Evolutionary conservation across 2,797 vertebrate genomes (phyloP).

Genomic region (Iguana delicatissima): DNA sequence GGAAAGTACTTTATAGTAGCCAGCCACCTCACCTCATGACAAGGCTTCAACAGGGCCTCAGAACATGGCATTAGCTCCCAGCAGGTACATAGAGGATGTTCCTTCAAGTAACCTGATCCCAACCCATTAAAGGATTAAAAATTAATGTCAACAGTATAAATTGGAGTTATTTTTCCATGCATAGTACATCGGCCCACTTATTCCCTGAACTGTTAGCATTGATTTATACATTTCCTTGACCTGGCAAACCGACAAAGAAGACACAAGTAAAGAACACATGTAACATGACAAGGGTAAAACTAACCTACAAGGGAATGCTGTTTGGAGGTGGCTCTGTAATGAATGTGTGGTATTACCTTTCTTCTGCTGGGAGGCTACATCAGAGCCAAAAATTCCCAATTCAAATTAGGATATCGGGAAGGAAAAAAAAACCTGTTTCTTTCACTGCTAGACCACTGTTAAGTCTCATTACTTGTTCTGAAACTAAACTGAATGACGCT

Average conservation of each 20-base stretch:
- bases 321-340: background rate
- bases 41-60: background rate
- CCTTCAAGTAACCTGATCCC: background rate
- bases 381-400: background rate
- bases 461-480: background rate
- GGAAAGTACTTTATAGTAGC: background rate
- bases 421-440: background rate
- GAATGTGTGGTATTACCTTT: background rate
- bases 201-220: background rate
- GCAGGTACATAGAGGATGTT: background rate
- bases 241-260: background rate
- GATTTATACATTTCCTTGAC: background rate
- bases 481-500: background rate
- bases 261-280: background rate
- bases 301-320: background rate
- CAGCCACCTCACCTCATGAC: no score
- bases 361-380: background rate
- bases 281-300: background rate
- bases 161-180: background rate
- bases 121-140: background rate
- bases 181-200: background rate
- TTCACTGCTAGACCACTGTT: background rate
- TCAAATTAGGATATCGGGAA: conserved; percentile 18
- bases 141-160: background rate
- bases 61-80: background rate